Percentiles rank a stretch among this genome's conserved stretches.
Conservation (phyloP, 2,888 invertebrate genomes). For the Liodrosophila aerea region DNA sequence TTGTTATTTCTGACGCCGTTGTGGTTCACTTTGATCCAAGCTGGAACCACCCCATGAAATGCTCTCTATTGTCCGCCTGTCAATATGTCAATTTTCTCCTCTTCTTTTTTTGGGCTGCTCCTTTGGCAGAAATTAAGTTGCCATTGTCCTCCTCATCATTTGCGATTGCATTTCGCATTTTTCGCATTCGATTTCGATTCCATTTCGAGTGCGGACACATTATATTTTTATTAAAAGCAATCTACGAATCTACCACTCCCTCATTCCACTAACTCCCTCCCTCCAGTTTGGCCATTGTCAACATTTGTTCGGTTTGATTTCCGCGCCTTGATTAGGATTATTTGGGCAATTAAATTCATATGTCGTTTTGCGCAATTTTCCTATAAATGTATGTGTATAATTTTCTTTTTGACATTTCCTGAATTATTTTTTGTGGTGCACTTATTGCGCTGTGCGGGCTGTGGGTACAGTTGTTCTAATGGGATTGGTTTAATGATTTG, state of each 20-base stretch:
- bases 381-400: constrained; percentile 1
- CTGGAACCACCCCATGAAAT: constrained; percentile 38
- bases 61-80: constrained; percentile 68
- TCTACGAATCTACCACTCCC: constrained; percentile 34
- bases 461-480: constrained; percentile 29
- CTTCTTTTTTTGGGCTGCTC: constrained; percentile 67
- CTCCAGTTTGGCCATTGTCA: constrained; percentile 52
- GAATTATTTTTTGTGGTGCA: constrained; percentile 10
- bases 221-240: constrained; percentile 79
- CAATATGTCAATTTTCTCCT: constrained; percentile 72
- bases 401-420: constrained; percentile 21
- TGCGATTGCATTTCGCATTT: constrained; percentile 53
- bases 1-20: constrained; percentile 70
- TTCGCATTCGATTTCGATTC: constrained; percentile 37
- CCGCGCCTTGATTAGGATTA: constrained; percentile 61
- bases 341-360: constrained; percentile 76
- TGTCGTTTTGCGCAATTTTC: constrained; percentile 57
- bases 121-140: constrained; percentile 72
- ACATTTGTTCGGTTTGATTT: constrained; percentile 57
- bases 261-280: background rate
- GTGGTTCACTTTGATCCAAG: constrained; percentile 20
- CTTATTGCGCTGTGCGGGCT: constrained; percentile 4
- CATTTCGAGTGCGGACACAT: constrained; percentile 62
- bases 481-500: constrained; percentile 26
- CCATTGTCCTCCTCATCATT: constrained; percentile 60